phyloP scores from a whole-genome alignment of 2,888 invertebrate species.

The Eristalis arbustorum region DNA sequence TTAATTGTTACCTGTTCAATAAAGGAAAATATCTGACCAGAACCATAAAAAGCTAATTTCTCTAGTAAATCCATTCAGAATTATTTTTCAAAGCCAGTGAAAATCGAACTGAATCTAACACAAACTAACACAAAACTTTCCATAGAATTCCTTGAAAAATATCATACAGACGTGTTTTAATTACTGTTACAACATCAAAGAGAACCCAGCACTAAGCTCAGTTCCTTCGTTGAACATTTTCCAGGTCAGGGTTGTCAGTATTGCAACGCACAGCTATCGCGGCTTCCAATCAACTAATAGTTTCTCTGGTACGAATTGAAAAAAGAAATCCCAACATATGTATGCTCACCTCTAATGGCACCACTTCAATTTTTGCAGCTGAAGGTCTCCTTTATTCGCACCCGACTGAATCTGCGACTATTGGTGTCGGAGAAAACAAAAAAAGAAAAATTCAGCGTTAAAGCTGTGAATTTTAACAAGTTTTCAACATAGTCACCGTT shows the following conservation, averaged over 20 bases:
- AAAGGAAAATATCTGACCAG: too few species aligned
- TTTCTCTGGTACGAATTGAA: not conserved
- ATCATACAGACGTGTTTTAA: not conserved
- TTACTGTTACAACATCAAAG: not conserved
- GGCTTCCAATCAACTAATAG: not conserved
- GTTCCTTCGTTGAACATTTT: not conserved
- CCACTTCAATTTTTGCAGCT: not conserved
- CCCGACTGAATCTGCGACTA: not conserved
- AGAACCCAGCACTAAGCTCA: not conserved
- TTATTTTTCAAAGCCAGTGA: too few species aligned
- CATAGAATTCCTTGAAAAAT: not conserved
- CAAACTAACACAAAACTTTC: too few species aligned
- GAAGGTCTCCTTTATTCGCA: not conserved
- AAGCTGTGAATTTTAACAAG: not conserved
- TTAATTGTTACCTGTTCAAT: too few species aligned
- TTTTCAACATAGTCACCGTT: not conserved
- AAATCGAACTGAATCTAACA: too few species aligned
- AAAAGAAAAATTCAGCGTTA: not conserved
- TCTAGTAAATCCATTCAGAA: too few species aligned
- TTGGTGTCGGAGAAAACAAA: not conserved
- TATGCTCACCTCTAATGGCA: not conserved
- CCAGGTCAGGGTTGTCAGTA: not conserved
- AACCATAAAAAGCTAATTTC: too few species aligned
- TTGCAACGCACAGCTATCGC: not conserved
- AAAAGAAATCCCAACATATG: not conserved